phyloP scores from a whole-genome alignment of 1,140 invertebrate species.

The Pentalonia nigronervosa region DNA sequence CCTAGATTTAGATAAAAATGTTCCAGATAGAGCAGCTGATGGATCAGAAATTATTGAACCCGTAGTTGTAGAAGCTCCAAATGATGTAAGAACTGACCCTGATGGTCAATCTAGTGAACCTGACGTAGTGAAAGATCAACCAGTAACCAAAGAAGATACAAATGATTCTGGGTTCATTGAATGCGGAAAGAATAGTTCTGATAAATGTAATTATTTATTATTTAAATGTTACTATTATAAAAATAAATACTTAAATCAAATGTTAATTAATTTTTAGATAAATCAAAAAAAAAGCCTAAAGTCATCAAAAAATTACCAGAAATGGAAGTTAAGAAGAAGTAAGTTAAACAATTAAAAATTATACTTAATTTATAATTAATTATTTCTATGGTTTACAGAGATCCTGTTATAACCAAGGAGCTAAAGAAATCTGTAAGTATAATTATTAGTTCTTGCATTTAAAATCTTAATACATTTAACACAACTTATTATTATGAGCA shows the following conservation, averaged over 20 bases:
- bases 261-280: neutral
- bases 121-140: constrained; percentile 38
- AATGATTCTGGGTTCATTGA: constrained; percentile 50
- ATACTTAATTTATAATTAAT: neutral
- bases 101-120: constrained; percentile 46
- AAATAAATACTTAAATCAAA: neutral
- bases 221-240: neutral
- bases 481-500: no score
- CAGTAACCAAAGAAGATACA: neutral
- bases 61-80: constrained; percentile 32
- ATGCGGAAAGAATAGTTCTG: constrained; percentile 36
- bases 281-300: constrained; percentile 48
- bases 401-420: constrained; percentile 37
- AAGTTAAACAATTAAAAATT: neutral
- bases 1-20: neutral
- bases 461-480: no score
- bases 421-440: constrained; percentile 51
- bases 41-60: constrained; percentile 49
- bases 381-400: constrained; percentile 21
- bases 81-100: constrained; percentile 47
- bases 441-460: neutral
- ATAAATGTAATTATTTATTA: neutral
- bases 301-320: constrained; percentile 30
- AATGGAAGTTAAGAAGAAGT: constrained; percentile 50
- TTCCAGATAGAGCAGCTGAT: constrained; percentile 36